phyloP scores from a whole-genome alignment of 1,140 invertebrate species.

The Drosophila ambigua region DNA sequence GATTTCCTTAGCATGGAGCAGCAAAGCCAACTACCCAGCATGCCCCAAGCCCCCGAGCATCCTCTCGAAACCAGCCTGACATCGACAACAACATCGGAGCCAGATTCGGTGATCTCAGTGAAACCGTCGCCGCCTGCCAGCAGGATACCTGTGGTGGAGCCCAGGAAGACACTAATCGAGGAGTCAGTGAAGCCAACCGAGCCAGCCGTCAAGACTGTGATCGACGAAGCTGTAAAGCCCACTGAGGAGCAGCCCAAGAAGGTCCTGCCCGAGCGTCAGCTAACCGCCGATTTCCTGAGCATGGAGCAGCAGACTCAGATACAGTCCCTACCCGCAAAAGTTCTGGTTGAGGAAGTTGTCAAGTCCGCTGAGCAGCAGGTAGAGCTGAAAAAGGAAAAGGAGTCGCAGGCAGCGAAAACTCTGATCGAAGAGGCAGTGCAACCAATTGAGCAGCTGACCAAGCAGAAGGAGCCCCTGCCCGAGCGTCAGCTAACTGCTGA shows the following conservation, averaged over 20 bases:
- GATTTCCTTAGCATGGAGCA: slow-evolving; percentile 77
- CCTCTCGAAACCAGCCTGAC: slow-evolving; percentile 50
- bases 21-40: slow-evolving; percentile 60
- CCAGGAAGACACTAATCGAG: slow-evolving; percentile 39
- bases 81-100: slow-evolving; percentile 54
- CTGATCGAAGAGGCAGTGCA: not conserved
- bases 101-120: slow-evolving; percentile 50
- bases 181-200: slow-evolving; percentile 29
- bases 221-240: slow-evolving; percentile 12
- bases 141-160: slow-evolving; percentile 60
- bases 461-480: slow-evolving; percentile 21
- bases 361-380: slow-evolving; percentile 29
- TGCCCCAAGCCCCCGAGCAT: slow-evolving; percentile 27
- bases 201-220: not conserved
- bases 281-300: slow-evolving; percentile 69
- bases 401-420: too few relatives aligned
- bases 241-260: slow-evolving; percentile 27
- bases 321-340: slow-evolving; percentile 40
- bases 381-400: not conserved
- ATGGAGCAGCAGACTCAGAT: slow-evolving; percentile 72
- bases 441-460: slow-evolving; percentile 21
- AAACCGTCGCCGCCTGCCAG: slow-evolving; percentile 60
- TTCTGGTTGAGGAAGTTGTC: slow-evolving; percentile 26
- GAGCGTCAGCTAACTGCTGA: slow-evolving; percentile 68
- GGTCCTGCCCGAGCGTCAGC: slow-evolving; percentile 43